A percentile compares a stretch with the other conserved stretches of the same genome.
Conservation (phyloP, 1,140 invertebrate genomes). For the Heliothis subflexa region DNA sequence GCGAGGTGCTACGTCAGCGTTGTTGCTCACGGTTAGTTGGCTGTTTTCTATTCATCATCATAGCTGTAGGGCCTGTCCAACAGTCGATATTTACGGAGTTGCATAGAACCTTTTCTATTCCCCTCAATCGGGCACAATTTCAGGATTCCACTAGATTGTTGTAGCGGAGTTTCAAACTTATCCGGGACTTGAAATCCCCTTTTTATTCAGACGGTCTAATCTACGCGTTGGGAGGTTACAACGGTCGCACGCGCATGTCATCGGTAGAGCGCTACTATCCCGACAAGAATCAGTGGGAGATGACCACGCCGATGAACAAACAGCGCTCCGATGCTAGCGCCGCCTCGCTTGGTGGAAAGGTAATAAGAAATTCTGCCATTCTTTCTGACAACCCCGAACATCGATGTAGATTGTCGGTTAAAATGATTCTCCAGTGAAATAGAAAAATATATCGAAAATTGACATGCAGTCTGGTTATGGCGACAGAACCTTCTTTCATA, state of each 20-base stretch:
- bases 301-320: constrained; percentile 90
- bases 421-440: no score
- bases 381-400: no score
- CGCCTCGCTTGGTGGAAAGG: constrained; percentile 85
- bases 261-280: constrained; percentile 88
- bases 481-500: no score
- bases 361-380: constrained; percentile 36
- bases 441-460: no score
- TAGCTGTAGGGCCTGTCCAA: no score
- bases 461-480: no score
- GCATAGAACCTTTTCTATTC: not conserved
- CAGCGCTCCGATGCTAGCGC: constrained; percentile 90
- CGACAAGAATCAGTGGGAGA: constrained; percentile 89
- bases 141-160: not conserved
- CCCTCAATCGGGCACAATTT: not conserved
- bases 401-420: no score
- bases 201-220: constrained; percentile 86
- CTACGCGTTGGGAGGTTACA: constrained; percentile 92
- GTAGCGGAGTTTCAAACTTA: not conserved
- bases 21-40: constrained; percentile 87
- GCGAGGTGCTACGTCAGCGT: constrained; percentile 92
- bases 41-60: not conserved
- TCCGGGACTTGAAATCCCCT: no score
- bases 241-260: constrained; percentile 90
- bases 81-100: no score